These are phyloP conservation scores for Baronia brevicornis DNA, from an alignment of 2,888 invertebrate genomes.

Conservation along the genomic window DNA sequence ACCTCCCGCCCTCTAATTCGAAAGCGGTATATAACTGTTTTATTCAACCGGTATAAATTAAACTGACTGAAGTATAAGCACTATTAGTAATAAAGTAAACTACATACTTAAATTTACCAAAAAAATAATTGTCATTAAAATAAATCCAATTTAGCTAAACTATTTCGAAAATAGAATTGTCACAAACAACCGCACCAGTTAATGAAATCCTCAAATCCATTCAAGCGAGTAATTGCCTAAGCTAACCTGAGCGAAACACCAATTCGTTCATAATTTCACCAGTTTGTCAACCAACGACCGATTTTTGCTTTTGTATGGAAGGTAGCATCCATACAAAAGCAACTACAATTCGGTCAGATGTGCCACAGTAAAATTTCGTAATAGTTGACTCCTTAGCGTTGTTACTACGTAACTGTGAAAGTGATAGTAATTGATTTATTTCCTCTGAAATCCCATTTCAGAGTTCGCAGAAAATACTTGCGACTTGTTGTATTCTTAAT, in stretches of 20 bases:
- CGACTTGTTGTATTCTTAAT: constrained; percentile 14
- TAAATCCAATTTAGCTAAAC: no score
- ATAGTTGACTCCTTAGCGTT: no score
- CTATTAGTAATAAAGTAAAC: no score
- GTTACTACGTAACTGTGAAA: constrained; percentile 38
- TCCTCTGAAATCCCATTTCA: constrained; percentile 26
- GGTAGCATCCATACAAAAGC: no score
- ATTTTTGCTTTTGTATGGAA: constrained; percentile 32
- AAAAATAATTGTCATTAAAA: no score
- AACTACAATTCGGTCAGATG: constrained; percentile 43
- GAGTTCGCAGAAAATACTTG: constrained; percentile 24
- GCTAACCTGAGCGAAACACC: constrained; percentile 31
- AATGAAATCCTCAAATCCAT: constrained; percentile 46
- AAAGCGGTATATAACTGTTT: no score
- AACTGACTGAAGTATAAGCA: no score
- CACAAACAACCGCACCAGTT: constrained; percentile 32
- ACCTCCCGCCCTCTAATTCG: no score
- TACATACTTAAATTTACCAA: no score
- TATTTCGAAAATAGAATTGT: neutral
- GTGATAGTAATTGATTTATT: constrained; percentile 56
- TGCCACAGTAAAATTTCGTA: no score
- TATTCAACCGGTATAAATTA: no score
- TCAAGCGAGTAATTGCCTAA: constrained; percentile 45
- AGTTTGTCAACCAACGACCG: no score
- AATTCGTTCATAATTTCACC: constrained; percentile 1